Evolutionary conservation across 2,888 invertebrate genomes (phyloP), one percentile per base, ranked within the genome.

Genomic region (Pollenia griseotomentosa): DNA sequence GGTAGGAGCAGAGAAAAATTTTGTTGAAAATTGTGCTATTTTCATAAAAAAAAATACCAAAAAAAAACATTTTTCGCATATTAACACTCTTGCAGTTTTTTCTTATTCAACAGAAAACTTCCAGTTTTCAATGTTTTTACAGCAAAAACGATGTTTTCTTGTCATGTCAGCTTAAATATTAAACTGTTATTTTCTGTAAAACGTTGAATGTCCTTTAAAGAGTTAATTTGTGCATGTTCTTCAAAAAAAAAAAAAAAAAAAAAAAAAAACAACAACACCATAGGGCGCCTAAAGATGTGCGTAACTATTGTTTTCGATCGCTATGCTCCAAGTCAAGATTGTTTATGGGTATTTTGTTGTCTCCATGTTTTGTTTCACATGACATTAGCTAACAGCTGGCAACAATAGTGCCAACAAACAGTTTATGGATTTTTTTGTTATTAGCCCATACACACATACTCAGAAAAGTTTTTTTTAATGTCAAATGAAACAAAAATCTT

Each of bases 361-460:
- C 16, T 23, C 11, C 57, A 44, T 46, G 59, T 61, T 75, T 44
- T 53, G 42, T 68, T 57, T 48, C 40, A 57, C 75, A 42, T 40
- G 61, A 70, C 70, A 65, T 10, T 46, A 63, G 55, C 70, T 55
- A 81, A 75, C 85, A 85, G 80, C 70, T 85, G 85, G 70, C 44
- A 74, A 68, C 16, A 55, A 80, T 79, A 75, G 55, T 75, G 75
- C 55, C 75, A 75, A 80, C 68, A 75, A 70, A n/a, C 51, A 84
- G 23, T 66, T 78, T 65, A 73, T 63, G 48, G 53, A 57, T 4
- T 63, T 23, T 66, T 71, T 66, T 70, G 5, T 42, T 68, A 19
- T 61, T 4, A 48, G 23, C n/a, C 14, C 7, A 57, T 11, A 33
- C n/a, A 57, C 44, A 57, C 14, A 16, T 40, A 46, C 16, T 11